Evolutionary conservation across 2,113 vertebrate genomes (phyloP), one percentile per base, ranked within the genome.

Genomic region (Pelmatolapia mariae): DNA sequence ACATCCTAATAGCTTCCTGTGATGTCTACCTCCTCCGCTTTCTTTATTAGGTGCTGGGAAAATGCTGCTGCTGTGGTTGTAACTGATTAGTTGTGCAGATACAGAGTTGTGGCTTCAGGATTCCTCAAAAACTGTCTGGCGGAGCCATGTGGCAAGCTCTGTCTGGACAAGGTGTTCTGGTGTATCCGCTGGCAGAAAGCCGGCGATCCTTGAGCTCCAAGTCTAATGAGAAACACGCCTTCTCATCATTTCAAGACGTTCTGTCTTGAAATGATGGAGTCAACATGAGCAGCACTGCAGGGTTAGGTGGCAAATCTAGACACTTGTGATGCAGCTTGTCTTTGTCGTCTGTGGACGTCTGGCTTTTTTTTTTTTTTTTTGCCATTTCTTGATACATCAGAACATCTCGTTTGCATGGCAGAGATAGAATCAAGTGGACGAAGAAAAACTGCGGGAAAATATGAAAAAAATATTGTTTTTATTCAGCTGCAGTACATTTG

Each of bases 81-180:
- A 54, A 6, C 83, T 89, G 90, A 95, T 93, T 89, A 86, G 83
- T 91, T 90, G 85, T 56, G 13, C 94, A 94, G 93, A 93, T 94
- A 91, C 91, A 53, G 80, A 59, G 53, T 66, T 90, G 89, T 61
- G 81, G 81, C 91, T 93, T 93, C 59, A 33, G 68, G 86, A 85
- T 80, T 88, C 53, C 45, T 16, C 53, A 12, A 66, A 68, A 87
- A 86, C 83, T 57, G 87, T 94, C 87, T 91, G 89, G 80, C 38
- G 4, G 90, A 89, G 87, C 78, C 82, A 86, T 86, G 90, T 90
- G 90, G 86, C 81, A 36, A 57, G 40, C 80, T 54, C 45, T n/a
- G 90, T 93, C 93, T 92, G 93, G 87, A 93, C 92, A 4, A 83
- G 80, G 81, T 76, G 22, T 80, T 91, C 92, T 92, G 89, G 56